A percentile compares a stretch with the other conserved stretches of the same genome.
Evolutionary conservation across 2,888 invertebrate genomes (phyloP).

Genomic region (Andrena chrysosceles): DNA sequence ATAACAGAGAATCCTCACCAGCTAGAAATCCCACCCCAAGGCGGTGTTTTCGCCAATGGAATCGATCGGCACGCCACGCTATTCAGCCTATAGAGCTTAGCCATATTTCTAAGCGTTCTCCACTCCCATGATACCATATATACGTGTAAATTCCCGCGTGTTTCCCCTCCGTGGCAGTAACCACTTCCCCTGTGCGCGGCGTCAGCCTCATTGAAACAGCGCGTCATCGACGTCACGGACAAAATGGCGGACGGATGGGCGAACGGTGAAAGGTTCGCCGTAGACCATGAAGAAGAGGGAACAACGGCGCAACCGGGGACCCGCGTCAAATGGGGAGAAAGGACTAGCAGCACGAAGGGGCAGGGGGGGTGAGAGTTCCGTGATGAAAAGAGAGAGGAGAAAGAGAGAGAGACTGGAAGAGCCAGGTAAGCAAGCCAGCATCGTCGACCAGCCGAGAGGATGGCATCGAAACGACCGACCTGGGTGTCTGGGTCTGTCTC

Average conservation of each 20-base stretch:
- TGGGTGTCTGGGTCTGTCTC: background rate
- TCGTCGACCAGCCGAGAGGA: background rate
- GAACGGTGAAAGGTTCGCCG: slow-evolving; percentile 40
- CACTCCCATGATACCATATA: background rate
- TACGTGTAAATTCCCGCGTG: slow-evolving; percentile 1
- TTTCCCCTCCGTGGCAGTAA: background rate
- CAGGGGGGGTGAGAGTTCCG: background rate
- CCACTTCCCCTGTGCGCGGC: background rate
- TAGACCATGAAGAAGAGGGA: background rate
- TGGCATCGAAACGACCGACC: background rate
- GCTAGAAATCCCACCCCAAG: slow-evolving; percentile 10
- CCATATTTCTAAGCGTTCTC: slow-evolving; percentile 4
- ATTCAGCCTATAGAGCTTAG: background rate
- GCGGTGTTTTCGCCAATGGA: slow-evolving; percentile 1
- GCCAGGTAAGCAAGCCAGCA: background rate
- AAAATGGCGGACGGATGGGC: slow-evolving; percentile 51
- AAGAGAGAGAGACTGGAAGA: slow-evolving; percentile 3
- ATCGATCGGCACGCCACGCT: background rate
- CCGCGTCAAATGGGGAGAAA: slow-evolving; percentile 4
- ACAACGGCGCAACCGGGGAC: background rate
- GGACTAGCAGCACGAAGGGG: slow-evolving; percentile 1
- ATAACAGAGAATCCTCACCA: background rate
- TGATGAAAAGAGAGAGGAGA: background rate
- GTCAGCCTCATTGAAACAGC: slow-evolving; percentile 5
- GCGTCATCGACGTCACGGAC: slow-evolving; percentile 13